Percentiles rank a stretch among this genome's conserved stretches.
Conservation (phyloP, 2,888 invertebrate species). For the Corythucha ciliata region DNA sequence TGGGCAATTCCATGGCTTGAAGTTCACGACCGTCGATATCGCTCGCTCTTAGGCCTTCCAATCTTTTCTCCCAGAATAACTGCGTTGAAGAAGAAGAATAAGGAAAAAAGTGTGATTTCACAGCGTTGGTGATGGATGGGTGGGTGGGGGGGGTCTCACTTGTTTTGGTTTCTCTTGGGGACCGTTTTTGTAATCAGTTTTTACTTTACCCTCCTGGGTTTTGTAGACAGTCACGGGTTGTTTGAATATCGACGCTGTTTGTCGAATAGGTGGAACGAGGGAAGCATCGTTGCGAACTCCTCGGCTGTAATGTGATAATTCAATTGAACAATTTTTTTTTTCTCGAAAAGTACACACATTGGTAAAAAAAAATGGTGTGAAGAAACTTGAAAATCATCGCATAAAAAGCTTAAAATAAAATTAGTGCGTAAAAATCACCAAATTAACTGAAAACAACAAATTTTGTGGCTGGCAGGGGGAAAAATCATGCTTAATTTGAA, state of each 20-base stretch:
- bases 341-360: neutral
- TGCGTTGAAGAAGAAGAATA: constrained; percentile 19
- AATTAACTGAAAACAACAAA: too few relatives aligned
- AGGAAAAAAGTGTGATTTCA: too few relatives aligned
- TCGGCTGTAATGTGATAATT: constrained; percentile 54
- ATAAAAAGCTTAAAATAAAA: constrained; percentile 12
- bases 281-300: constrained; percentile 79
- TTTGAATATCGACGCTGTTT: constrained; percentile 97
- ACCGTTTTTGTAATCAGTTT: constrained; percentile 80
- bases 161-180: constrained; percentile 88
- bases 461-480: too few relatives aligned
- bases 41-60: constrained; percentile 66
- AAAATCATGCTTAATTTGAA: too few relatives aligned
- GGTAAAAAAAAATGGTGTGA: too few relatives aligned
- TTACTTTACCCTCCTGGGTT: constrained; percentile 83
- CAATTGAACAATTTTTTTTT: constrained; percentile 14
- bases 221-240: constrained; percentile 95
- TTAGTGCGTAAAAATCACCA: constrained; percentile 3
- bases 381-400: neutral
- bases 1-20: constrained; percentile 75
- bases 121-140: too few relatives aligned
- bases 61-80: constrained; percentile 67
- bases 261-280: constrained; percentile 86
- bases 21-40: constrained; percentile 76
- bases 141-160: too few relatives aligned